Base-by-base conservation (phyloP, 2,113 vertebrate genomes). In the Anser cygnoides region DNA sequence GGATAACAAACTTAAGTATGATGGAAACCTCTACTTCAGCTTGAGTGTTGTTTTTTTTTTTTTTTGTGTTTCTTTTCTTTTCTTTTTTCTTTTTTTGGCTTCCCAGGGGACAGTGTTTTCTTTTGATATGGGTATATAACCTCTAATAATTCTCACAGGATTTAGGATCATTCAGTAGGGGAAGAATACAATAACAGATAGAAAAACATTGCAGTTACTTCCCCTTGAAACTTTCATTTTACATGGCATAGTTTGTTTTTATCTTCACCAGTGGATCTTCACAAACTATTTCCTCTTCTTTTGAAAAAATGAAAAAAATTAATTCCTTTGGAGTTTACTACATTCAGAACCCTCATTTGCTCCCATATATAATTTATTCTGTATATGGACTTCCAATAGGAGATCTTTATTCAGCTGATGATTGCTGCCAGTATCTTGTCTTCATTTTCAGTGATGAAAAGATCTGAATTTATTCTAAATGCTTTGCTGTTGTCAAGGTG, bases 401-500 rank as follows among this genome's bases (percentile, higher is more conserved):
- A 93, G 50, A 87, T 84, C 71, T 89, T 84, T 57, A 84, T 94
- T 87, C 33, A 84, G 21, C 20, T 90, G 35, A 28, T 76, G 88
- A 82, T 89, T 92, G 33, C 68, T 81, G 49, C 26, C 57, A 87
- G 22, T 52, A 59, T 78, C 49, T 92, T 75, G 52, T 84, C 92
- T 89, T 61, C 58, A 84, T 94, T 92, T 78, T 90, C 65, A 65
- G 66, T 37, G 43, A 92, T 89, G 54, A 77, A 89, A 96, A 86
- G 37, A 44, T 29, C 43, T 71, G 65, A 94, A 90, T 59, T 88
- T 95, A 81, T 83, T 86, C 83, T 84, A 75, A 90, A 88, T 54
- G 46, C 13, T 94, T 94, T 89, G 23, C 46, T 76, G 93, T 96
- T 96, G 66, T 66, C 73, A 91, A 72, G 90, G 86, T 92, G 91